Evolutionary conservation across 2,797 vertebrate species (phyloP), one percentile per base, ranked within the genome.

Genomic region (Graptemys geographica): DNA sequence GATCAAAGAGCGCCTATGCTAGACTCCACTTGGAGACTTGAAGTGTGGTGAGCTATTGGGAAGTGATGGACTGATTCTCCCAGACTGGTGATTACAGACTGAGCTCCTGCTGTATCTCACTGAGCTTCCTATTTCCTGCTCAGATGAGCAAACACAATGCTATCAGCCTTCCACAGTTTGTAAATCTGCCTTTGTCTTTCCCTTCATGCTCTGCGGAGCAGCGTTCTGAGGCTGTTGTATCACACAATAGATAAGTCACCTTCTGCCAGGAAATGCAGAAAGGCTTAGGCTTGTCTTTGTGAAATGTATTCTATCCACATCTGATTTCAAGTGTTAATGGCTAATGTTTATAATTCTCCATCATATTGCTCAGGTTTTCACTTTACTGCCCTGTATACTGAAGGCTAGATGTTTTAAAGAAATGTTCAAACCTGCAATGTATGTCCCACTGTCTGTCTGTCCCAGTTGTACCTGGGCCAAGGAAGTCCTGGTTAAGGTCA

Each of bases 121-220:
- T 31, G 33, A 84, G 72, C 59, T 8, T 0, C 69, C 0, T 19
- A 78, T 33, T 31, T 0, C 0, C 87, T 85, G 84, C 89, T 91
- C 57, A 1, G 56, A 89, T 89, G 88, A 93, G 93, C 83, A 85
- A 86, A 85, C 56, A 76, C 93, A 88, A 90, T 33, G 69, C 94
- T 95, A 86, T 91, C 82, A 55, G 92, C 92, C 83, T 82, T 53
- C 49, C n/a, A 5, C n/a, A 13, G 86, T 49, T 52, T 84, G 84
- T 44, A 80, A 94, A 85, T n/a, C 0, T 1, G 19, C n/a, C 84
- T 80, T 92, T 81, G 81, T 89, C 83, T 87, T 89, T 59, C 52
- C 86, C 81, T 95, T 90, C 25, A 33, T 92, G 90, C 87, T 81
- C 83, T 88, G 91, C 90, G 93, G 88, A 81, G 49, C 4, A 0